These are phyloP conservation scores for Batillaria attramentaria DNA, from an alignment of 1,140 invertebrate genomes.

Conservation along the genomic window DNA sequence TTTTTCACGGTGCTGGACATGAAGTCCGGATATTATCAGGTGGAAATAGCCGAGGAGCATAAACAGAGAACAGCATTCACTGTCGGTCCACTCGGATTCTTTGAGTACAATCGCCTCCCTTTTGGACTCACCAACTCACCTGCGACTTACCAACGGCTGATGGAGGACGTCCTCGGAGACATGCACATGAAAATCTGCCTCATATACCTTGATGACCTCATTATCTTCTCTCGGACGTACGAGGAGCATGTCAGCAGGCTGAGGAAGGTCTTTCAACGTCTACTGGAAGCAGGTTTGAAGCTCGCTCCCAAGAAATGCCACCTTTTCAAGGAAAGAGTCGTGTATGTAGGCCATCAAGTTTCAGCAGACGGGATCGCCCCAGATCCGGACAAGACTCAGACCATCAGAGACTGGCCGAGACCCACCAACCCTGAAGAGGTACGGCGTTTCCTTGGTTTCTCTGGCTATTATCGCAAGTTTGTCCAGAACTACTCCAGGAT, in stretches of 20 bases:
- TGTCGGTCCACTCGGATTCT: conserved; percentile 23
- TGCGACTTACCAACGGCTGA: conserved; percentile 25
- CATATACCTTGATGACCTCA: conserved; percentile 15
- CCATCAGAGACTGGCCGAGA: conserved; percentile 53
- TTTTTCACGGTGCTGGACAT: conserved; percentile 12
- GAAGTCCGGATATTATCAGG: conserved; percentile 14
- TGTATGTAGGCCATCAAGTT: conserved; percentile 53
- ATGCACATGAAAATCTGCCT: conserved; percentile 14
- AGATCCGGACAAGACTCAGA: conserved; percentile 55
- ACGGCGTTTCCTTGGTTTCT: conserved; percentile 71
- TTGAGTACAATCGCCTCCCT: conserved; percentile 12
- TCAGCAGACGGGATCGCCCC: conserved; percentile 45
- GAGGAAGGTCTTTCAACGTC: conserved; percentile 29
- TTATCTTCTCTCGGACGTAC: conserved; percentile 13
- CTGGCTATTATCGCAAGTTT: conserved; percentile 69
- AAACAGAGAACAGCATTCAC: conserved; percentile 22
- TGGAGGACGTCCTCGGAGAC: conserved; percentile 9
- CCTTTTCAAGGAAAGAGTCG: conserved; percentile 64
- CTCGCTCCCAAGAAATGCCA: conserved; percentile 50
- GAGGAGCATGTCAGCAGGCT: conserved; percentile 24
- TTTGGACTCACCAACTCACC: conserved; percentile 21
- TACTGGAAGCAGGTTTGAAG: conserved; percentile 37
- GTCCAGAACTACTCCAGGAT: conserved; percentile 59
- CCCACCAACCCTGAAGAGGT: conserved; percentile 56
- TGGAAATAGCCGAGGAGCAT: conserved; percentile 1